These are phyloP conservation scores for Hippocampus kuda DNA, from an alignment of 2,797 vertebrate species.

Conservation along the genomic window DNA sequence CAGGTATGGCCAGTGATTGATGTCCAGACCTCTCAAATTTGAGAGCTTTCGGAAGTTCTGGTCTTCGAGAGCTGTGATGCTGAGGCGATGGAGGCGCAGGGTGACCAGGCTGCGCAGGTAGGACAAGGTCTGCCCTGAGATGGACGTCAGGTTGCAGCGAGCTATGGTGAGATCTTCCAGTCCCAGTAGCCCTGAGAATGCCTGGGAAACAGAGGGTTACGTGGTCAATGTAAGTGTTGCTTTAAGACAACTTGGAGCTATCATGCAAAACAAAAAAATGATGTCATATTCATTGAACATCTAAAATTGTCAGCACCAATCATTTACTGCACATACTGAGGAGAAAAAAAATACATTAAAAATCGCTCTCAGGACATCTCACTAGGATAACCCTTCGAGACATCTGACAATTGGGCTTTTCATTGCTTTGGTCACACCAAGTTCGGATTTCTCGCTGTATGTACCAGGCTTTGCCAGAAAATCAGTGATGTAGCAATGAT, in stretches of 20 bases:
- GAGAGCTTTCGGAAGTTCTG: conserved; percentile 85
- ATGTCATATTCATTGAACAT: too few relatives aligned
- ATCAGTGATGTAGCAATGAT: background rate
- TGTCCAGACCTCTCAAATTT: conserved; percentile 81
- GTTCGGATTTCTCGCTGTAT: background rate
- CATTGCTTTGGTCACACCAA: background rate
- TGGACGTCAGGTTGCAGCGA: conserved; percentile 88
- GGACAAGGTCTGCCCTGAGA: conserved; percentile 85
- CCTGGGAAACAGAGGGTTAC: conserved; percentile 43
- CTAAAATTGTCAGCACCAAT: too few relatives aligned
- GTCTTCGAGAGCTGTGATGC: conserved; percentile 81
- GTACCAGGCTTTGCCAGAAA: too few relatives aligned
- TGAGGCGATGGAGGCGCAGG: conserved; percentile 82
- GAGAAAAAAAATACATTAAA: too few relatives aligned
- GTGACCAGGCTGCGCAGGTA: conserved; percentile 82
- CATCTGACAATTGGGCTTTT: too few relatives aligned
- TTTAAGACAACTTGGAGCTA: background rate
- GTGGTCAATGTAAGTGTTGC: background rate
- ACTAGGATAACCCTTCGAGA: too few relatives aligned
- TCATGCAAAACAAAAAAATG: too few relatives aligned
- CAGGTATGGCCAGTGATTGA: conserved; percentile 85
- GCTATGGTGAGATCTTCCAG: conserved; percentile 86
- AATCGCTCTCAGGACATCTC: too few relatives aligned
- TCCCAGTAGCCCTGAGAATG: conserved; percentile 83
- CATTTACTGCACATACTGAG: too few relatives aligned